Conservation (phyloP, 2,113 vertebrate genomes). For the Rhadina sibilatrix region DNA sequence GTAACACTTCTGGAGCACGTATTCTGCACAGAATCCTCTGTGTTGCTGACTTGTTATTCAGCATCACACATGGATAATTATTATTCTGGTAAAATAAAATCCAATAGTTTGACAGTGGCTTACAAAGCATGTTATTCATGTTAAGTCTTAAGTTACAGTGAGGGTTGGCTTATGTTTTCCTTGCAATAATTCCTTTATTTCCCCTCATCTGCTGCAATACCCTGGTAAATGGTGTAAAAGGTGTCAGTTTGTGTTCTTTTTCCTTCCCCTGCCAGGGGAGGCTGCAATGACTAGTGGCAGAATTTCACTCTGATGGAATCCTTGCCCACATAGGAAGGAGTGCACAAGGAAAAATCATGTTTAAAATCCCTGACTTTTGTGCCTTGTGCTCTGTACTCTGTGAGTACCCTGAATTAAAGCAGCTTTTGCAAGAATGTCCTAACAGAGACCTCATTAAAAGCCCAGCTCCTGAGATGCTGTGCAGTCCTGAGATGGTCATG, state of each 20-base stretch:
- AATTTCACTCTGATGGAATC: not conserved
- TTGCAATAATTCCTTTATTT: not conserved
- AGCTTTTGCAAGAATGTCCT: not conserved
- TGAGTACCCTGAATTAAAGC: not conserved
- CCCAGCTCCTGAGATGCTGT: not conserved
- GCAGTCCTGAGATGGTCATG: not conserved
- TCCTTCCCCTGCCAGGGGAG: not conserved
- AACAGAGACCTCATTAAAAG: not conserved
- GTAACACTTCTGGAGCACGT: not conserved
- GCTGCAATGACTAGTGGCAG: not conserved
- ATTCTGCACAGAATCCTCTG: not conserved
- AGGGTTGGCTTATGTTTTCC: not conserved
- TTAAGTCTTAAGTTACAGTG: not conserved
- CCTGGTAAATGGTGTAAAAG: not conserved
- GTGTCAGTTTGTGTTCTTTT: not conserved
- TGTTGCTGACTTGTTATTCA: not conserved
- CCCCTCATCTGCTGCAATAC: not conserved
- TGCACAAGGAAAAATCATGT: not conserved
- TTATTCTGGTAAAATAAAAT: not conserved
- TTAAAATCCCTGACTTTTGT: not conserved
- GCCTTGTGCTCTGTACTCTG: not conserved
- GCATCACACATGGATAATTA: not conserved
- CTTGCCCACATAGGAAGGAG: accelerated
- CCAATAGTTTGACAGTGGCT: not conserved
- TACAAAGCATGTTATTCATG: accelerated